Percentiles rank a stretch among this genome's conserved stretches.
Conservation (phyloP, 2,888 invertebrate genomes). For the Selenia dentaria region DNA sequence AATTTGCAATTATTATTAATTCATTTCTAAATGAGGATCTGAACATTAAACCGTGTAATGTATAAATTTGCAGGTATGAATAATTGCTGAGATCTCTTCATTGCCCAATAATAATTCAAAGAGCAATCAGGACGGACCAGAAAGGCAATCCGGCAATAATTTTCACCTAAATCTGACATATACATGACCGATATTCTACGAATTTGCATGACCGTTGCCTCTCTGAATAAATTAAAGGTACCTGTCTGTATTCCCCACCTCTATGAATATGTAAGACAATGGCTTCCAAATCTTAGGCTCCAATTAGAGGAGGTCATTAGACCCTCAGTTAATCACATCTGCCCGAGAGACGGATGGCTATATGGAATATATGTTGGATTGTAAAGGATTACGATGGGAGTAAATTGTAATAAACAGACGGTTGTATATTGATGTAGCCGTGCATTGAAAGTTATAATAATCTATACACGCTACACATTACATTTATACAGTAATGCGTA, state of each 20-base stretch:
- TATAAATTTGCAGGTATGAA: constrained; percentile 28
- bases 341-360: constrained; percentile 53
- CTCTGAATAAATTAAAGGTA: constrained; percentile 79
- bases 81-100: constrained; percentile 26
- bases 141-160: constrained; percentile 77
- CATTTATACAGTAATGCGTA: no score
- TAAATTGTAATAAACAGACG: neutral
- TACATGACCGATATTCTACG: constrained; percentile 82
- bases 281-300: constrained; percentile 78
- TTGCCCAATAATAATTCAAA: constrained; percentile 45
- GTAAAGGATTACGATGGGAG: constrained; percentile 27
- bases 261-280: constrained; percentile 84
- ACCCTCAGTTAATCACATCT: constrained; percentile 71
- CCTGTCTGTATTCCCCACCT: constrained; percentile 66
- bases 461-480: no score
- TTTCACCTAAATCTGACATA: constrained; percentile 80
- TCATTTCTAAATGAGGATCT: constrained; percentile 5
- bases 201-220: constrained; percentile 82
- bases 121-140: constrained; percentile 43
- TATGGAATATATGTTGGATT: constrained; percentile 43
- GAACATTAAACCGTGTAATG: constrained; percentile 13
- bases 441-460: no score
- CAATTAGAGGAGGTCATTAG: constrained; percentile 79
- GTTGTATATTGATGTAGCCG: no score
- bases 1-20: neutral